Evolutionary conservation across 2,888 invertebrate genomes (phyloP), one percentile per base, ranked within the genome.

Genomic region (Scaeva pyrastri): DNA sequence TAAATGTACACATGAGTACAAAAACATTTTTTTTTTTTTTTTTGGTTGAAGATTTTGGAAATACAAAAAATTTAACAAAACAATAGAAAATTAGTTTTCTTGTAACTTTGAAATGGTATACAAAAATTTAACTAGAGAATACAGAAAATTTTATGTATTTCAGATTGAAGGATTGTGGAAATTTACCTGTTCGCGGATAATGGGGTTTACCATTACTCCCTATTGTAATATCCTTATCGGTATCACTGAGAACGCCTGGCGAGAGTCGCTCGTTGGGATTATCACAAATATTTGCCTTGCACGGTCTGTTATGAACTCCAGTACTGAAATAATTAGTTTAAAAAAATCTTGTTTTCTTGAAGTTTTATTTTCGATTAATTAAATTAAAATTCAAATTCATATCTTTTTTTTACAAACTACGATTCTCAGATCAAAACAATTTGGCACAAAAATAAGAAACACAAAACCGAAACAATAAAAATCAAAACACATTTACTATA

Each of bases 251-350:
- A 56, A 87, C 88, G 68, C 88, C 88, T 70, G 89, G 88, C 68
- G 89, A 87, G 52, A 88, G 88, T 60, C 89, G 87, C 85, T 89
- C 89, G 88, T 88, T 89, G 88, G 89, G 88, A 88, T 89, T 88
- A 88, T 89, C 89, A 88, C 89, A 89, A 79, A 89, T 88, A 76
- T 88, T 88, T 16, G 88, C 85, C 74, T 86, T 86, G 88, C 79
- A 88, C 72, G 88, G 88, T 87, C 87, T 88, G 50, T 87, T 84
- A 82, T 88, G 89, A 64, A 88, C 73, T 82, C 88, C 88, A 75
- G 88, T 88, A 73, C 88, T 88, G 81, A 36, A 88, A 87, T 52
- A 7, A 62, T n/a, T n/a, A 58, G 31, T 41, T 41, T 41, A 31
- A 76, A 58, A 39, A 0, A 7, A 4, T 21, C 1, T 23, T 62